These are phyloP conservation scores for Chironomus striatipennis DNA, from an alignment of 1,140 invertebrate genomes.

Conservation along the genomic window DNA sequence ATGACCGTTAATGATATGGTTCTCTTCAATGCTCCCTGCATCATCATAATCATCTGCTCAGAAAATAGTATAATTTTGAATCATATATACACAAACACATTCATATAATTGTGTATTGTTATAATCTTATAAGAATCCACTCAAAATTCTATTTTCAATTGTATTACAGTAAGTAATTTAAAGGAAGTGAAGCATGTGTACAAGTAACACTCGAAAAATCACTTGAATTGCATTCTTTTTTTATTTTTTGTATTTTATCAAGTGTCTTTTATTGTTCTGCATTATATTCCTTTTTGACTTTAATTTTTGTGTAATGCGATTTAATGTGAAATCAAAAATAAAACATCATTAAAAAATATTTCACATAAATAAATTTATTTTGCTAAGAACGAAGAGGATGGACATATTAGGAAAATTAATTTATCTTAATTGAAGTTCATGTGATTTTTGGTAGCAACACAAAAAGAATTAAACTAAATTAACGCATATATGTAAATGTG, in stretches of 20 bases:
- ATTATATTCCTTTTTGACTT: neutral
- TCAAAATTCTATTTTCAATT: neutral
- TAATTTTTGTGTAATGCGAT: neutral
- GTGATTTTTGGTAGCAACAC: neutral
- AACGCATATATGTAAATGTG: neutral
- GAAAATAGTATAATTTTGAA: too few relatives aligned
- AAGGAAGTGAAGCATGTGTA: neutral
- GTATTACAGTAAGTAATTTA: neutral
- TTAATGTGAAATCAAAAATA: neutral
- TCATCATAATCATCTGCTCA: neutral
- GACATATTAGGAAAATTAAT: neutral
- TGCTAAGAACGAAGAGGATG: neutral
- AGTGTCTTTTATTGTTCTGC: too few relatives aligned
- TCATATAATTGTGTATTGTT: neutral
- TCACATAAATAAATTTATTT: neutral
- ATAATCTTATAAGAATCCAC: neutral
- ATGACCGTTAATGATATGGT: conserved; percentile 17
- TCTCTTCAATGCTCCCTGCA: neutral
- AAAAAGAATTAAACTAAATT: conserved; percentile 1
- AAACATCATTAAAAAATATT: neutral
- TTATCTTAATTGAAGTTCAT: neutral
- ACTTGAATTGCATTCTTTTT: too few relatives aligned
- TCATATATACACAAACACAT: too few relatives aligned
- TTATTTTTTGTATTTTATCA: too few relatives aligned
- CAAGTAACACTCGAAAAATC: neutral